Evolutionary conservation across 2,888 invertebrate genomes (phyloP).

Genomic region (Meiosimyza decipiens): DNA sequence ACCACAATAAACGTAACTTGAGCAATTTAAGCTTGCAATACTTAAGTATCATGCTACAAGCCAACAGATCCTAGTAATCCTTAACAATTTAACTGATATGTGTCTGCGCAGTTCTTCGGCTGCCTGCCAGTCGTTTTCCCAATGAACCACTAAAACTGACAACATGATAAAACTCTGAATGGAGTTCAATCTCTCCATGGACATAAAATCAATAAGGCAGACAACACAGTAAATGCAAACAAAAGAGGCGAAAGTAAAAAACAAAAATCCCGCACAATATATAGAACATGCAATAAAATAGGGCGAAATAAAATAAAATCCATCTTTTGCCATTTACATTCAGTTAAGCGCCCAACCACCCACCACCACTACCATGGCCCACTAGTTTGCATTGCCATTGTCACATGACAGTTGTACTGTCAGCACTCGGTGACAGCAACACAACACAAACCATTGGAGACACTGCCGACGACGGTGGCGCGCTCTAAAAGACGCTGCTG

Average conservation of each 20-base stretch:
- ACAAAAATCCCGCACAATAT: too few relatives aligned
- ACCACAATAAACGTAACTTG: too few relatives aligned
- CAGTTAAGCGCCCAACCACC: not conserved
- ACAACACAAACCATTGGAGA: constrained; percentile 37
- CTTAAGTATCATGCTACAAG: too few relatives aligned
- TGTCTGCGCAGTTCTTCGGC: not conserved
- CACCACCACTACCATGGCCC: not conserved
- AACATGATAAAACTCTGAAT: not conserved
- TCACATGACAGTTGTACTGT: constrained; percentile 33
- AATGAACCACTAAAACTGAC: not conserved
- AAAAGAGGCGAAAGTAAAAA: not conserved
- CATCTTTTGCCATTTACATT: not conserved
- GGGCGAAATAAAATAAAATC: constrained; percentile 24
- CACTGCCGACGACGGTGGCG: constrained; percentile 20
- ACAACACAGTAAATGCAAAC: not conserved
- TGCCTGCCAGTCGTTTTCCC: not conserved
- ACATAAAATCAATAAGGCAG: constrained; percentile 11
- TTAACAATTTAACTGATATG: constrained; percentile 8
- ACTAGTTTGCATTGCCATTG: constrained; percentile 33
- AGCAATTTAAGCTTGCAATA: too few relatives aligned
- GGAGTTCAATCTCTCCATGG: constrained; percentile 13
- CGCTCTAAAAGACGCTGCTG: not conserved
- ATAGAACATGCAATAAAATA: too few relatives aligned
- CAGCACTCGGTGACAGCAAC: constrained; percentile 35
- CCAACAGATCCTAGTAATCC: constrained; percentile 22